These are phyloP conservation scores for Eurytoma californica DNA, from an alignment of 2,888 invertebrate species.

Conservation along the genomic window DNA sequence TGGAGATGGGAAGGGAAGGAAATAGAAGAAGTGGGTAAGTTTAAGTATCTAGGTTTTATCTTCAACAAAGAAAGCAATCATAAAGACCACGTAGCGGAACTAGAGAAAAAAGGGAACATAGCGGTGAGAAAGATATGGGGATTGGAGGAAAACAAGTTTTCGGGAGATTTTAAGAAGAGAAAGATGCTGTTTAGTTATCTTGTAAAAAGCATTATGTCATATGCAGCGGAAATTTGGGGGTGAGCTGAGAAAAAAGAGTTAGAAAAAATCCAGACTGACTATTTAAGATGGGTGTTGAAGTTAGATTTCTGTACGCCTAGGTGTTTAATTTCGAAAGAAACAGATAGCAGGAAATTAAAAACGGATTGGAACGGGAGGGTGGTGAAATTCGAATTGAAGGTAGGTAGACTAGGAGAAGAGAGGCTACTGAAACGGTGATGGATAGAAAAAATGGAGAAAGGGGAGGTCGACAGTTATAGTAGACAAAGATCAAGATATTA, in stretches of 20 bases:
- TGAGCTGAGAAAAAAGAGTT: conserved; percentile 16
- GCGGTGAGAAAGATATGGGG: not conserved
- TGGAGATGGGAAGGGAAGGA: not conserved
- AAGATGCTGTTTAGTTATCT: not conserved
- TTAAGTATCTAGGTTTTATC: not conserved
- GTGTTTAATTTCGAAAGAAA: conserved; percentile 6
- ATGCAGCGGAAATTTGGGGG: not conserved
- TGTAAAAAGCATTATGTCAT: conserved; percentile 1
- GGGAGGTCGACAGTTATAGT: not conserved
- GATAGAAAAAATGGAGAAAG: not conserved
- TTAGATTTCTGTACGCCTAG: not conserved
- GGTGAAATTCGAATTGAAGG: not conserved
- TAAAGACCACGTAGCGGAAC: not conserved
- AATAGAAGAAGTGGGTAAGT: not conserved
- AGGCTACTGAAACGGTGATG: not conserved
- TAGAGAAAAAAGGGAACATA: not conserved
- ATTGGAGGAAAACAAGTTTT: no score
- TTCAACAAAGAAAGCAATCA: not conserved
- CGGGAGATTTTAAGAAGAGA: not conserved
- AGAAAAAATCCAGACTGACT: not conserved
- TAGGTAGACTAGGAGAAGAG: not conserved
- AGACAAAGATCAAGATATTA: not conserved
- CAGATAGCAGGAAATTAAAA: not conserved
- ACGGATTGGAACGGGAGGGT: not conserved
- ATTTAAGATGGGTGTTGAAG: not conserved